Evolutionary conservation across 2,888 invertebrate genomes (phyloP).

Genomic region (Argynnis bischoffii): DNA sequence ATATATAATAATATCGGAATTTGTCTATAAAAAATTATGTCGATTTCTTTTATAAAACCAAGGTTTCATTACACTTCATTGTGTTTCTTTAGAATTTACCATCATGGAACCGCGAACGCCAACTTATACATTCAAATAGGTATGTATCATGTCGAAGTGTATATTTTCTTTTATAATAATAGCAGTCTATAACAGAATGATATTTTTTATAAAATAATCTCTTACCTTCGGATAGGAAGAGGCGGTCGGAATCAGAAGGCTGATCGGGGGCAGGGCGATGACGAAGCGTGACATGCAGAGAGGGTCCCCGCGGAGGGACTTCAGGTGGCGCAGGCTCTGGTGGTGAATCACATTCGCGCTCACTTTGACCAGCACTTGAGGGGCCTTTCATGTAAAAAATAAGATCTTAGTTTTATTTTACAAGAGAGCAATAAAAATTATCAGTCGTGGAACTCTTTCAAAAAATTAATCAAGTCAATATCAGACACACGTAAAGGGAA

Average conservation of each 20-base stretch:
- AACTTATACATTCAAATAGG: no score
- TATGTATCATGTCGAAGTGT: no score
- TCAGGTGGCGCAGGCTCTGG: conserved; percentile 94
- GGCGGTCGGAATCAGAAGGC: conserved; percentile 73
- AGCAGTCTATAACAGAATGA: not conserved
- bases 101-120: no score
- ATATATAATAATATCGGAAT: no score
- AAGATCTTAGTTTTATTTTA: not conserved
- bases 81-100: no score
- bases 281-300: conserved; percentile 85
- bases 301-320: conserved; percentile 92
- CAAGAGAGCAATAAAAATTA: no score
- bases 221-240: conserved; percentile 76
- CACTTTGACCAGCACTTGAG: conserved; percentile 66
- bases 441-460: no score
- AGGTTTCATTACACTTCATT: no score
- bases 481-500: no score
- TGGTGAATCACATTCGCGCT: conserved; percentile 87
- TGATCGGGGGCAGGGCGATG: conserved; percentile 76
- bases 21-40: no score
- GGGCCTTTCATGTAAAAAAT: conserved; percentile 36
- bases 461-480: no score
- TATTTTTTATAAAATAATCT: not conserved
- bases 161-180: not conserved
- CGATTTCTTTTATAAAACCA: no score